Percentiles rank a stretch among this genome's conserved stretches.
Evolutionary conservation across 2,797 vertebrate species (phyloP).

Genomic region (Eleutherodactylus coqui): DNA sequence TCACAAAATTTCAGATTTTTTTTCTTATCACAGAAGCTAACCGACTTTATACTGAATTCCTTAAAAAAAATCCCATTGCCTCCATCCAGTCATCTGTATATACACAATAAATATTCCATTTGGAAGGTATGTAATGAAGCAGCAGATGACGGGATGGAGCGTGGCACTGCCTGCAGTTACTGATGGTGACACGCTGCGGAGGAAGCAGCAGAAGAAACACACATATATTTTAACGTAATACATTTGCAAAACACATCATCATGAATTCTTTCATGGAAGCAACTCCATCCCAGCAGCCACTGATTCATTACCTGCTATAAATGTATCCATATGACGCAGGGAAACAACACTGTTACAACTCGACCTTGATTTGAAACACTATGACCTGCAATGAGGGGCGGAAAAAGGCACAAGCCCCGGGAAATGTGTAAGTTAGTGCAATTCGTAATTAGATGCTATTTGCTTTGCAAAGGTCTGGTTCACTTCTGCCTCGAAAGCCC

Average conservation of each 20-base stretch:
- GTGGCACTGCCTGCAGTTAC: not conserved
- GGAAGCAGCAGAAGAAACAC: not conserved
- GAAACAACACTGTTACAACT: constrained; percentile 8
- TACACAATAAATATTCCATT: too few relatives aligned
- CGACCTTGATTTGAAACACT: constrained; percentile 7
- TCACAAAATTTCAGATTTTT: too few relatives aligned
- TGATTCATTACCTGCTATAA: not conserved
- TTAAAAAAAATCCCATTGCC: too few relatives aligned
- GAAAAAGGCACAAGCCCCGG: constrained; percentile 3
- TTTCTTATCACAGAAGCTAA: too few relatives aligned
- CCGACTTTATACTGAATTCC: too few relatives aligned
- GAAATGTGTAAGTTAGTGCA: constrained; percentile 6
- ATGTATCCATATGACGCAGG: not conserved
- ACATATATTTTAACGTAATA: not conserved
- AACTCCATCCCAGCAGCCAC: not conserved
- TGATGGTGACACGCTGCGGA: not conserved
- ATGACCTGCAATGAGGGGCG: not conserved
- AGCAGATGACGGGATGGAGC: not conserved
- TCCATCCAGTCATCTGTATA: too few relatives aligned
- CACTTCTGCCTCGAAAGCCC: constrained; percentile 6
- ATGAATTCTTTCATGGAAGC: not conserved
- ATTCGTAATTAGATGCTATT: constrained; percentile 18
- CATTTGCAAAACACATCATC: not conserved
- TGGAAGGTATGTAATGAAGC: too few relatives aligned
- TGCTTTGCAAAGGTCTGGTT: constrained; percentile 23